Conservation (phyloP, 2,113 vertebrate genomes). For the Azemiops feae region DNA sequence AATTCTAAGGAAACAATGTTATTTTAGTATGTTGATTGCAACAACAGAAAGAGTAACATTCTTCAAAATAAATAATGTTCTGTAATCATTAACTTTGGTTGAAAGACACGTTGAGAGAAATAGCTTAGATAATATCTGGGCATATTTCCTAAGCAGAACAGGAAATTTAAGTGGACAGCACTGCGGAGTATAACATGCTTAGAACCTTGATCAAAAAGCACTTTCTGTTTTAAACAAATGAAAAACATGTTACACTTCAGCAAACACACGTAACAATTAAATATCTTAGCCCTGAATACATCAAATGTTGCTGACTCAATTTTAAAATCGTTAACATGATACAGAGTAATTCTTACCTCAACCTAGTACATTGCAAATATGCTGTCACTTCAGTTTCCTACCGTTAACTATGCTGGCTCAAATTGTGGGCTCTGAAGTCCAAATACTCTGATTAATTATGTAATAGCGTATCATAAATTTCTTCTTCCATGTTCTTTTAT, state of each 20-base stretch:
- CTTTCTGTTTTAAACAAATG: background rate
- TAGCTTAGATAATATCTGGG: background rate
- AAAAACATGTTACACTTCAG: background rate
- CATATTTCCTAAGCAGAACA: background rate
- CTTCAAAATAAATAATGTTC: background rate
- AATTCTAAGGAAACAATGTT: background rate
- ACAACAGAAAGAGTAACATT: background rate
- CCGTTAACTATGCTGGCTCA: too few relatives aligned
- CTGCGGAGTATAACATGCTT: background rate
- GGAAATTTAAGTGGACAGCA: background rate
- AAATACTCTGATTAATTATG: too few relatives aligned
- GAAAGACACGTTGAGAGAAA: background rate
- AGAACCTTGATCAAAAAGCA: background rate
- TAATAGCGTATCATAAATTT: background rate
- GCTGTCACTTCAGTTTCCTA: too few relatives aligned
- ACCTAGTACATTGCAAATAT: too few relatives aligned
- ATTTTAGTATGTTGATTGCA: too few relatives aligned
- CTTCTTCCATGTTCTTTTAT: background rate
- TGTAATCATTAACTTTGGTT: background rate
- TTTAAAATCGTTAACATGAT: background rate
- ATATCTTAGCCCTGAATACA: background rate
- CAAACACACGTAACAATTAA: background rate
- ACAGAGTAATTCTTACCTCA: background rate
- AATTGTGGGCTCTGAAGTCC: too few relatives aligned
- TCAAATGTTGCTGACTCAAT: background rate